Conservation (phyloP, 1,140 invertebrate genomes). For the Pseudachorutes palmiensis region DNA sequence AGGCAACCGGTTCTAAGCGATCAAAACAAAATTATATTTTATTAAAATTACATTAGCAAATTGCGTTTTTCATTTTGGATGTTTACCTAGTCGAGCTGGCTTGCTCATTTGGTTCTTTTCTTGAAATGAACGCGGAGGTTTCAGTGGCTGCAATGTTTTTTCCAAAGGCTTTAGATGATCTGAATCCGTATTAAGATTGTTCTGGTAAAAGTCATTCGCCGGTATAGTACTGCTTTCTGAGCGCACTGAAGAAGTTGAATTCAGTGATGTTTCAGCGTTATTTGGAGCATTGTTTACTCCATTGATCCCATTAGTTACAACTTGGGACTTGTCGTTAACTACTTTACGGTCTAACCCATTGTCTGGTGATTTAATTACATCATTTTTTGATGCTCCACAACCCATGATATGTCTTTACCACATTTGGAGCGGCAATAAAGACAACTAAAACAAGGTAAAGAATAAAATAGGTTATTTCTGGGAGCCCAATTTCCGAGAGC, state of each 20-base stretch:
- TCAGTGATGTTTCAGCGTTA: not conserved
- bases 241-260: not conserved
- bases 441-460: not conserved
- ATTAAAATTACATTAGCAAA: too few relatives aligned
- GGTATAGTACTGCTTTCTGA: conserved; percentile 1
- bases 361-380: not conserved
- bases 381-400: conserved; percentile 1
- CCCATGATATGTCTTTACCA: conserved; percentile 1
- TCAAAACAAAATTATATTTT: not conserved
- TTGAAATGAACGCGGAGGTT: not conserved
- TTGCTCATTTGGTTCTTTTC: too few relatives aligned
- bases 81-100: too few relatives aligned
- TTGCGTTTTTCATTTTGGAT: too few relatives aligned
- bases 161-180: not conserved
- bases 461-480: not conserved
- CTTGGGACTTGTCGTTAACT: not conserved
- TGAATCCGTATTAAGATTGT: not conserved
- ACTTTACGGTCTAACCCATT: not conserved
- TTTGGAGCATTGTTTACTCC: too few relatives aligned
- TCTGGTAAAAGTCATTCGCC: not conserved
- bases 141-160: not conserved
- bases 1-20: conserved; percentile 25
- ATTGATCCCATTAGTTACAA: not conserved
- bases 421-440: not conserved
- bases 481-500: not conserved